Conservation (phyloP, 1,140 invertebrate species). For the Lordiphosa stackelbergi region DNA sequence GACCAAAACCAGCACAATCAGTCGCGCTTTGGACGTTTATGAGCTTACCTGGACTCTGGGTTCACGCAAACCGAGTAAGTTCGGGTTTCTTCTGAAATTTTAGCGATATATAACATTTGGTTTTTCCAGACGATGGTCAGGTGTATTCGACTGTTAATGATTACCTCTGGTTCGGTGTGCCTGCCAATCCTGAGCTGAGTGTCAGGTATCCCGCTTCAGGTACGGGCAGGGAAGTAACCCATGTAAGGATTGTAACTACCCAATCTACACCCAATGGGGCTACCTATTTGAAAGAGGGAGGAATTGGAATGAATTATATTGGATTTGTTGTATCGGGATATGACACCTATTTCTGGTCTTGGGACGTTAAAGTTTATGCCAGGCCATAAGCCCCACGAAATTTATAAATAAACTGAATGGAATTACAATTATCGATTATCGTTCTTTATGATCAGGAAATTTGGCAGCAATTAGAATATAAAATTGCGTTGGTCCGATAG, state of each 20-base stretch:
- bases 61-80: slow-evolving; percentile 7
- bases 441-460: too few relatives aligned
- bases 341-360: slow-evolving; percentile 13
- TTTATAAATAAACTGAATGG: too few relatives aligned
- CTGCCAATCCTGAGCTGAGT: not conserved
- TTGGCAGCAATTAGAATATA: too few relatives aligned
- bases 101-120: not conserved
- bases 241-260: slow-evolving; percentile 3
- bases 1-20: not conserved
- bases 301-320: slow-evolving; percentile 13
- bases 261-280: slow-evolving; percentile 1
- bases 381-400: too few relatives aligned
- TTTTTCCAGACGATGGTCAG: slow-evolving; percentile 12
- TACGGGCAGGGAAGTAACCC: slow-evolving; percentile 12
- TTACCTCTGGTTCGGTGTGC: slow-evolving; percentile 3
- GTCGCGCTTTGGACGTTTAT: slow-evolving; percentile 2
- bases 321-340: slow-evolving; percentile 15
- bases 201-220: slow-evolving; percentile 5
- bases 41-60: slow-evolving; percentile 8
- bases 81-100: not conserved
- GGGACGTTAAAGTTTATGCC: slow-evolving; percentile 18
- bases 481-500: not conserved
- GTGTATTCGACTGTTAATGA: slow-evolving; percentile 4
- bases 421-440: too few relatives aligned
- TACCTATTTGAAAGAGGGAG: slow-evolving; percentile 6